Conservation (phyloP, 2,888 invertebrate species). For the Podotricha telesiphe region DNA sequence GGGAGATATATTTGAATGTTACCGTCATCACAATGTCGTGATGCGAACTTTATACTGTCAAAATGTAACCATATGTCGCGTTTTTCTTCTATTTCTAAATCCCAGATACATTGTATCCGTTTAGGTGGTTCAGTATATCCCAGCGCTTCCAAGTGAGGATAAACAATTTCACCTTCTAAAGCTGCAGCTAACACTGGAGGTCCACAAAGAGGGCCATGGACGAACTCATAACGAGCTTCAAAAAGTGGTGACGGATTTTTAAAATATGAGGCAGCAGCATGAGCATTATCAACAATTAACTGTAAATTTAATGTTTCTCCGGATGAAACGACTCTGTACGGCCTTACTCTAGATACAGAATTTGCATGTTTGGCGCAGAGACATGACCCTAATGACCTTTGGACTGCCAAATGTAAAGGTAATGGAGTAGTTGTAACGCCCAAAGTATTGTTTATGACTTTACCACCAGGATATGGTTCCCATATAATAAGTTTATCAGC, state of each 20-base stretch:
- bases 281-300: slow-evolving; percentile 91
- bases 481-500: slow-evolving; percentile 92
- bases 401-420: slow-evolving; percentile 85
- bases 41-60: slow-evolving; percentile 93
- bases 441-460: slow-evolving; percentile 59
- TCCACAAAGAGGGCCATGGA: slow-evolving; percentile 94
- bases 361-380: slow-evolving; percentile 87
- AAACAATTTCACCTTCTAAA: slow-evolving; percentile 93
- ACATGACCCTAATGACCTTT: slow-evolving; percentile 88
- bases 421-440: slow-evolving; percentile 77
- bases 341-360: slow-evolving; percentile 82
- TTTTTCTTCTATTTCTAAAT: slow-evolving; percentile 91
- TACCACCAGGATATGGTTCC: slow-evolving; percentile 84
- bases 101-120: slow-evolving; percentile 91
- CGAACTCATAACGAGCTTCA: slow-evolving; percentile 94
- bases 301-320: slow-evolving; percentile 92
- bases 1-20: slow-evolving; percentile 92
- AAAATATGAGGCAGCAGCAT: slow-evolving; percentile 94
- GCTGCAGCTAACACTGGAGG: slow-evolving; percentile 91
- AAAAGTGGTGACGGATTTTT: slow-evolving; percentile 93
- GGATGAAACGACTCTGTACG: slow-evolving; percentile 88
- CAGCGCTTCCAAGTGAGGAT: slow-evolving; percentile 92
- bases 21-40: slow-evolving; percentile 93
- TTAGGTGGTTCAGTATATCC: slow-evolving; percentile 87
- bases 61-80: slow-evolving; percentile 94